Conservation (phyloP, 2,113 vertebrate species). For the Galemys pyrenaicus region DNA sequence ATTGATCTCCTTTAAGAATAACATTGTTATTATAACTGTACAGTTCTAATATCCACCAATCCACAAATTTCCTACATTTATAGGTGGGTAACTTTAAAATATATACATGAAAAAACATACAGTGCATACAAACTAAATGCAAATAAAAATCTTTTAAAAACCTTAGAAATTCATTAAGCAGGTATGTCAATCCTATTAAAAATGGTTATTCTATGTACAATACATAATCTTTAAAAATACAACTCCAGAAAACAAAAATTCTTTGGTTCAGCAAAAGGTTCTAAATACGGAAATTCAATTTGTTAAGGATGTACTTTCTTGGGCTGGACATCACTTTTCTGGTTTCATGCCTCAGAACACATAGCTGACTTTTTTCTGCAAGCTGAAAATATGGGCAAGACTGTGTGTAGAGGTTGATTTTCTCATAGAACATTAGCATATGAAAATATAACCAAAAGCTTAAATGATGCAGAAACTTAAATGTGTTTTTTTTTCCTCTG, state of each 20-base stretch:
- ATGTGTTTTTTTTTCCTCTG: background rate
- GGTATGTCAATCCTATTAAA: constrained; percentile 71
- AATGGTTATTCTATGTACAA: constrained; percentile 65
- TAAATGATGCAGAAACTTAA: constrained; percentile 16
- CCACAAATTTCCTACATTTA: constrained; percentile 4
- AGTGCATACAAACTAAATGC: constrained; percentile 76
- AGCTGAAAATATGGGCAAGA: background rate
- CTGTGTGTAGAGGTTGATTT: background rate
- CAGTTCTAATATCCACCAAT: constrained; percentile 51
- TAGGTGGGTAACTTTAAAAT: constrained; percentile 77
- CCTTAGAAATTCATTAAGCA: constrained; percentile 77
- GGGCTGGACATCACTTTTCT: background rate
- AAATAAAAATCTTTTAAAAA: constrained; percentile 81
- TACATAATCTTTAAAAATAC: constrained; percentile 77
- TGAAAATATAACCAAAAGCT: constrained; percentile 59
- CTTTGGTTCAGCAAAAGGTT: constrained; percentile 82
- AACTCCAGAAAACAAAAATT: constrained; percentile 74
- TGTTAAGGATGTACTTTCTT: constrained; percentile 40
- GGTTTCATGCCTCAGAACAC: background rate
- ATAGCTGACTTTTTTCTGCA: constrained; percentile 7
- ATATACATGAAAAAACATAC: constrained; percentile 70
- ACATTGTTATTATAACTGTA: constrained; percentile 57
- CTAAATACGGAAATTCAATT: constrained; percentile 49
- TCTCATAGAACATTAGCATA: constrained; percentile 11
- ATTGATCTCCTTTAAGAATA: constrained; percentile 56